Percentiles rank a stretch among this genome's conserved stretches.
These are phyloP conservation scores for Calliopsis andreniformis DNA, from an alignment of 1,140 invertebrate genomes.

Conservation along the genomic window DNA sequence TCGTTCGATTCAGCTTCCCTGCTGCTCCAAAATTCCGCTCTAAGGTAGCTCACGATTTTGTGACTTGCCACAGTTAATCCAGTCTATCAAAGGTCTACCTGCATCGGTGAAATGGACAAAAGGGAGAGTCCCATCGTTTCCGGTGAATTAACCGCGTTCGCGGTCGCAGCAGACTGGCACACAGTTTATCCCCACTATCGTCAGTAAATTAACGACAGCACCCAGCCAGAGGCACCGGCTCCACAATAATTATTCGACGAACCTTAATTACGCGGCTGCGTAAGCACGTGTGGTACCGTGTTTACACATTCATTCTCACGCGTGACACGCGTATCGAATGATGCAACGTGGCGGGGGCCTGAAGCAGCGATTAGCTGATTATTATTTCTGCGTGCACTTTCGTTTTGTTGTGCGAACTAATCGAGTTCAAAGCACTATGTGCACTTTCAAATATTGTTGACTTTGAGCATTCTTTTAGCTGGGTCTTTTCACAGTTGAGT, in stretches of 20 bases:
- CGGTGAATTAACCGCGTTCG: constrained; percentile 8
- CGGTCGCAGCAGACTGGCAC: background rate
- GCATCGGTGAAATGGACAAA: background rate
- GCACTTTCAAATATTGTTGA: too few species aligned
- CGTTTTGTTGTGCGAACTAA: background rate
- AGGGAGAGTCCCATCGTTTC: background rate
- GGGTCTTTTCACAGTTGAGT: too few species aligned
- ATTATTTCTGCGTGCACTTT: background rate
- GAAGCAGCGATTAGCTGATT: background rate
- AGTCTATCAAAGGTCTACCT: too few species aligned
- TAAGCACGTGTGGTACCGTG: background rate
- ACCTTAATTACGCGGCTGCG: constrained; percentile 6
- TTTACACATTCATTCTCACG: constrained; percentile 9
- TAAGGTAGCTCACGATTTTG: too few species aligned
- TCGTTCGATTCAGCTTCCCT: too few species aligned
- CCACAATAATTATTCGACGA: constrained; percentile 22
- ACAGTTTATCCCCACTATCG: background rate
- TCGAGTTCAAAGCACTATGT: background rate
- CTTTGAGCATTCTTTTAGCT: too few species aligned
- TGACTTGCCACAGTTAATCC: background rate
- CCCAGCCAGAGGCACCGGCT: background rate
- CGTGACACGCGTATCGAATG: background rate
- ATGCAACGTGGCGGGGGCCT: background rate
- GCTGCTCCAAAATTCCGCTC: too few species aligned
- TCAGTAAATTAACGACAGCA: background rate